A percentile compares a stretch with the other conserved stretches of the same genome.
Conservation (phyloP, 2,797 vertebrate genomes). For the Hippocampus kuda region DNA sequence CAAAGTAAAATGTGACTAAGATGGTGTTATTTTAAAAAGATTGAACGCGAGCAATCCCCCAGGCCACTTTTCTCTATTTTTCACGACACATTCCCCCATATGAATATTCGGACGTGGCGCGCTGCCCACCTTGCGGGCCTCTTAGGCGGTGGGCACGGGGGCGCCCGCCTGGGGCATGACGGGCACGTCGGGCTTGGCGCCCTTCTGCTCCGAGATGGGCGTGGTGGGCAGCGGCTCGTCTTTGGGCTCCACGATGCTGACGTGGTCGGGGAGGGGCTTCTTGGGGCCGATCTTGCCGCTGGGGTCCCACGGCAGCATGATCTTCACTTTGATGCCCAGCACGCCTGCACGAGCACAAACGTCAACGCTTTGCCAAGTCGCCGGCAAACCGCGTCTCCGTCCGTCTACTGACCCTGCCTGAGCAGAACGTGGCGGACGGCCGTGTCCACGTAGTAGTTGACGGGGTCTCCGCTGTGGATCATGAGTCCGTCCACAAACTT, state of each 20-base stretch:
- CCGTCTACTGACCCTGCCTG: constrained; percentile 78
- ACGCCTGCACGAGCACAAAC: constrained; percentile 67
- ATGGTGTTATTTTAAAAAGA: too few species aligned
- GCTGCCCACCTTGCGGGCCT: too few species aligned
- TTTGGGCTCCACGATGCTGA: constrained; percentile 98
- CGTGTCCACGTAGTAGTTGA: constrained; percentile 98
- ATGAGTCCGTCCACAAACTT: constrained; percentile 98
- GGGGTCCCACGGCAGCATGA: constrained; percentile 98
- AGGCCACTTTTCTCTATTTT: too few species aligned
- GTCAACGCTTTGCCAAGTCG: neutral
- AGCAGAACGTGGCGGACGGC: constrained; percentile 93
- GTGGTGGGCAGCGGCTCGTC: constrained; percentile 91
- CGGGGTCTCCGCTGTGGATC: constrained; percentile 98
- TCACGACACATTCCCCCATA: too few species aligned
- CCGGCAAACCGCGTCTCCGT: neutral
- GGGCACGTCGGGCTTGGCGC: constrained; percentile 87
- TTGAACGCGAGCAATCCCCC: too few species aligned
- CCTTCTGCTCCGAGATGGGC: constrained; percentile 96
- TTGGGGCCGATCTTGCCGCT: constrained; percentile 97
- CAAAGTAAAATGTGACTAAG: too few species aligned
- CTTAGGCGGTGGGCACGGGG: constrained; percentile 72
- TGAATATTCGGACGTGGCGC: too few species aligned
- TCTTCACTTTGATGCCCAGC: constrained; percentile 97
- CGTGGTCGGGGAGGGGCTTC: constrained; percentile 95
- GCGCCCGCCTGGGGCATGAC: constrained; percentile 81